These are phyloP conservation scores for Terrapene triunguis DNA, from an alignment of 2,113 vertebrate genomes.

Conservation along the genomic window DNA sequence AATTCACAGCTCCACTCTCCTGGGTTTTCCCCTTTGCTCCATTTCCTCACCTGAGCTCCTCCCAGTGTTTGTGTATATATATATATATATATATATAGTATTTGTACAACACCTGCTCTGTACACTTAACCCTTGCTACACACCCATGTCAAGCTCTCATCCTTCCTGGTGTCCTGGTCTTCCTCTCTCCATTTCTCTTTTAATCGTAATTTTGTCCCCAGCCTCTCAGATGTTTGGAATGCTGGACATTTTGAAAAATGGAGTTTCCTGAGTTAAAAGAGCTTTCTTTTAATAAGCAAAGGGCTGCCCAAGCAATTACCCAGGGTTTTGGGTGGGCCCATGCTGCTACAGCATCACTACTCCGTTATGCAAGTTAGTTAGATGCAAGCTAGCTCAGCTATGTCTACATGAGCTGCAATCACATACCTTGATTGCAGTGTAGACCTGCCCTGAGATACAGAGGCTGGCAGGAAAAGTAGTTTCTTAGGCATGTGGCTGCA, in stretches of 20 bases:
- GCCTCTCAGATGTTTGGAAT: background rate
- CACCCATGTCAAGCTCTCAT: background rate
- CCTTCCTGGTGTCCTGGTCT: background rate
- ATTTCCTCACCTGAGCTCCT: background rate
- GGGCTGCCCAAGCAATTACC: background rate
- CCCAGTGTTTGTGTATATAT: background rate
- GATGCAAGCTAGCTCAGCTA: background rate
- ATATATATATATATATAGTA: too few species aligned
- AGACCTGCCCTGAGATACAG: background rate
- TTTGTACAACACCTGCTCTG: background rate
- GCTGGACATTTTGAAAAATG: background rate
- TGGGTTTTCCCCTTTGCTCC: background rate
- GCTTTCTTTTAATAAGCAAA: background rate
- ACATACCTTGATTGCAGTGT: background rate
- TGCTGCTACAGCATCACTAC: background rate
- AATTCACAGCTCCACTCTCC: background rate
- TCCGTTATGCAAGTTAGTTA: background rate
- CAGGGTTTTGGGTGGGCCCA: background rate
- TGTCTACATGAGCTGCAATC: background rate
- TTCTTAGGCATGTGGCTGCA: background rate
- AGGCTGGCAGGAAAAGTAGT: background rate
- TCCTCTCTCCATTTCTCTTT: background rate
- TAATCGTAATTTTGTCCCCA: background rate
- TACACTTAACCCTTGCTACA: background rate
- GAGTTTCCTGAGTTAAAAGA: background rate